Percentiles rank a stretch among this genome's conserved stretches.
These are phyloP conservation scores for Drosophila niveifrons DNA, from an alignment of 2,888 invertebrate genomes.

Conservation along the genomic window DNA sequence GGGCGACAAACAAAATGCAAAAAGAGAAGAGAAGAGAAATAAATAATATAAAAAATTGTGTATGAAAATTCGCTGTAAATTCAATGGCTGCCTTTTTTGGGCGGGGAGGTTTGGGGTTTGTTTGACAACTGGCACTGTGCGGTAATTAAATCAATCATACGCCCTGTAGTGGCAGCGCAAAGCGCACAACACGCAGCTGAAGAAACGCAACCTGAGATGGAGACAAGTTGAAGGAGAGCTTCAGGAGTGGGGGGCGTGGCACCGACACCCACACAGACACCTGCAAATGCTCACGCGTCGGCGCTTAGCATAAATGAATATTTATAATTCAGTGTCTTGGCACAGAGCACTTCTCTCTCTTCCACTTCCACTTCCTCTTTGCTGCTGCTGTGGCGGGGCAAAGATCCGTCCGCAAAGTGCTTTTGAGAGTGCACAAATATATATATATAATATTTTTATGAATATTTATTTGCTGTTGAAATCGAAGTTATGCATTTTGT, in stretches of 20 bases:
- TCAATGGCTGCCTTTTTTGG: constrained; percentile 13
- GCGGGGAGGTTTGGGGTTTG: constrained; percentile 3
- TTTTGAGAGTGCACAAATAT: constrained; percentile 66
- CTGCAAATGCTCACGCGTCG: constrained; percentile 65
- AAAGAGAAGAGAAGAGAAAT: neutral
- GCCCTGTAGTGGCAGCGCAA: constrained; percentile 54
- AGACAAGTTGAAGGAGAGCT: neutral
- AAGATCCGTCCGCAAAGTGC: constrained; percentile 69
- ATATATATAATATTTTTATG: constrained; percentile 79
- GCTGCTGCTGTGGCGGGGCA: constrained; percentile 37
- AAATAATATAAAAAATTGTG: neutral
- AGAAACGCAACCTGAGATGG: constrained; percentile 9
- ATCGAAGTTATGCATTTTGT: constrained; percentile 81
- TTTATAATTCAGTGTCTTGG: constrained; percentile 75
- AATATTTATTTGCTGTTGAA: constrained; percentile 79
- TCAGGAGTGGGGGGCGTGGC: neutral
- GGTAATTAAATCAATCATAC: constrained; percentile 79
- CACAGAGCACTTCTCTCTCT: neutral
- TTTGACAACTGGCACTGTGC: constrained; percentile 58
- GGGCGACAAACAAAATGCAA: neutral
- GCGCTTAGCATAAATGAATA: constrained; percentile 80
- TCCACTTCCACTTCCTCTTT: neutral
- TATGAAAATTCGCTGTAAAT: constrained; percentile 1
- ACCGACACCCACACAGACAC: constrained; percentile 58
- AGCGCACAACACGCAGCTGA: constrained; percentile 45